Conservation (phyloP, 1,140 invertebrate genomes). For the Drosophila burlai region DNA sequence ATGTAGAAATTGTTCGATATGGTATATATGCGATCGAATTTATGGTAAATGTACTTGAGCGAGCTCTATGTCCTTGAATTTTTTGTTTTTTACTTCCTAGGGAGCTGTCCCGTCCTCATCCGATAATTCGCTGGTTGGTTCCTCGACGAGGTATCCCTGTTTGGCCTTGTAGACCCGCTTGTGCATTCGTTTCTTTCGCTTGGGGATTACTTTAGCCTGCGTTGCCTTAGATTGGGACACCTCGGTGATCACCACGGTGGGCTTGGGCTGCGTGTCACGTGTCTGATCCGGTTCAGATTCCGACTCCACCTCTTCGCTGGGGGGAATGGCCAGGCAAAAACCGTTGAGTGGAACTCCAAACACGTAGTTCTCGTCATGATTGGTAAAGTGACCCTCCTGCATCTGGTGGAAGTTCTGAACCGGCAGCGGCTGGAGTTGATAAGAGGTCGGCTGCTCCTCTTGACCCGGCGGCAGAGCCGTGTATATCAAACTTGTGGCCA, state of each 20-base stretch:
- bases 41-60: not conserved
- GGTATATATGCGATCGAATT: slow-evolving; percentile 7
- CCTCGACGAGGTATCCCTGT: slow-evolving; percentile 72
- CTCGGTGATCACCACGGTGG: slow-evolving; percentile 13
- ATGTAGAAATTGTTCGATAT: not conserved
- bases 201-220: not conserved
- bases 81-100: not conserved
- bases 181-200: not conserved
- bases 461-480: not conserved
- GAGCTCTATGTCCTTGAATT: slow-evolving; percentile 2
- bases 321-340: not conserved
- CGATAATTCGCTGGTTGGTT: slow-evolving; percentile 59
- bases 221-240: not conserved
- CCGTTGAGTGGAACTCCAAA: not conserved
- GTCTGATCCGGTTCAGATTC: not conserved
- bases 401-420: not conserved
- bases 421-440: not conserved
- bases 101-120: slow-evolving; percentile 32
- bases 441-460: not conserved
- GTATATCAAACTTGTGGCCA: slow-evolving; percentile 3
- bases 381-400: not conserved
- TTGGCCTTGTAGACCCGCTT: slow-evolving; percentile 54
- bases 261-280: not conserved
- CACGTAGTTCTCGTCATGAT: not conserved
- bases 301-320: not conserved